Base-by-base conservation (phyloP, 2,113 vertebrate genomes). In the Pachyramphus minor region DNA sequence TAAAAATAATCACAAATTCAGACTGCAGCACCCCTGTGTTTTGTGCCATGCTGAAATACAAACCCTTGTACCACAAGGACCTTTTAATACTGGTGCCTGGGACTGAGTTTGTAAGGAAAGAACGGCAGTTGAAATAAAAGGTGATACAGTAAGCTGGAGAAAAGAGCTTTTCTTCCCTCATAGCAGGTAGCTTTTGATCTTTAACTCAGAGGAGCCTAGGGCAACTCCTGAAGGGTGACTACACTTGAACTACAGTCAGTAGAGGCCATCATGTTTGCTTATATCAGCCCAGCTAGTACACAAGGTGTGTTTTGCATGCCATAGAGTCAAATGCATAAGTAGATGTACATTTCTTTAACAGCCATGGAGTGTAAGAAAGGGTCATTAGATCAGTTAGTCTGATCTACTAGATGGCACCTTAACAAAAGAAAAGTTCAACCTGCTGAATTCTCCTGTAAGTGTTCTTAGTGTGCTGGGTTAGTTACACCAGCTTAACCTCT, bases 401-500 rank as follows among this genome's bases (percentile, higher is more conserved):
- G 44, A 84, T 50, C 37, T 87, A 62, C 39, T 52, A 31, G 67
- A 44, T 35, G 58, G 44, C 28, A 53, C 52, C 64, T 92, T 76
- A 56, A 52, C 60, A 22, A 42, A 88, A 68, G 45, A 73, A 74
- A 81, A 90, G 78, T 27, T 47, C 28, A 76, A 33, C 14, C 56
- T 88, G 31, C 60, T 44, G 52, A 73, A 92, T 77, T 80, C 59
- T 86, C 55, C 23, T 56, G 1, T n/a, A 59, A 93, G 44, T 72
- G 66, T 21, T 91, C 49, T 78, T 28, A n/a, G 33, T 68, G 68
- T 78, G 31, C 64, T 58, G 73, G 25, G 37, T 92, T 67, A 41
- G 79, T 89, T 84, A 53, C 83, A 84, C 75, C 39, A 69, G 79
- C 92, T 93, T 71, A 86, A 84, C 90, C 28, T 92, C 92, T 81